Percentiles rank a stretch among this genome's conserved stretches.
Evolutionary conservation across 2,113 vertebrate species (phyloP).

Genomic region (Tichodroma muraria): DNA sequence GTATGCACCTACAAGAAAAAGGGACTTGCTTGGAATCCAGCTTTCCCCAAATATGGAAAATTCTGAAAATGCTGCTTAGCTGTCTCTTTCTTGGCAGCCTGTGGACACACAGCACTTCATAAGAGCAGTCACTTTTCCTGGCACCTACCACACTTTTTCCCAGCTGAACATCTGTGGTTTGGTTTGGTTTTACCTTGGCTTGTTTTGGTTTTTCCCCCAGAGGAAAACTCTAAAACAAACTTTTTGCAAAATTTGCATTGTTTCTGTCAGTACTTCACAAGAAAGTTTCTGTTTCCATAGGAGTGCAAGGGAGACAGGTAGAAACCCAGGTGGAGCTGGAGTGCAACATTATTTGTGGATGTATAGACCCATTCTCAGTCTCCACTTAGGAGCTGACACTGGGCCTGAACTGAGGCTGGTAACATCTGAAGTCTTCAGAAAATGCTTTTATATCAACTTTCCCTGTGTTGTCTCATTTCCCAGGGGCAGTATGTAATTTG

Average conservation of each 20-base stretch:
- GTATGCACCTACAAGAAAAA: not conserved
- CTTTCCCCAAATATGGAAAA: not conserved
- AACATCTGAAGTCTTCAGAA: not conserved
- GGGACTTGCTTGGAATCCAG: not conserved
- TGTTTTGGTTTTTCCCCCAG: not conserved
- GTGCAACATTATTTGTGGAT: rapidly evolving
- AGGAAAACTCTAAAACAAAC: not conserved
- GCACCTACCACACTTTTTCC: not conserved
- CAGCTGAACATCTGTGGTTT: not conserved
- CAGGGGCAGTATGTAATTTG: not conserved
- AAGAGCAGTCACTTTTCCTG: not conserved
- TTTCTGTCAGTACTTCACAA: not conserved
- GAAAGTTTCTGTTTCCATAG: not conserved
- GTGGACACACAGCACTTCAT: rapidly evolving
- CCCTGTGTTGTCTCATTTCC: not conserved
- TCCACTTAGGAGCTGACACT: not conserved
- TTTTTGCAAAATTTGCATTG: not conserved
- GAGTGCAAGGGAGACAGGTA: not conserved
- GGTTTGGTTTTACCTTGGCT: not conserved
- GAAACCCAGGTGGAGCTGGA: not conserved
- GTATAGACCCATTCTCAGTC: not conserved
- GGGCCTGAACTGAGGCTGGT: not conserved
- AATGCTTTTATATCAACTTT: not conserved
- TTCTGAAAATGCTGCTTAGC: not conserved
- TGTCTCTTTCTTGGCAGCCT: not conserved